Base-by-base conservation (phyloP, 2,797 vertebrate genomes). In the Gobio occitaniae region DNA sequence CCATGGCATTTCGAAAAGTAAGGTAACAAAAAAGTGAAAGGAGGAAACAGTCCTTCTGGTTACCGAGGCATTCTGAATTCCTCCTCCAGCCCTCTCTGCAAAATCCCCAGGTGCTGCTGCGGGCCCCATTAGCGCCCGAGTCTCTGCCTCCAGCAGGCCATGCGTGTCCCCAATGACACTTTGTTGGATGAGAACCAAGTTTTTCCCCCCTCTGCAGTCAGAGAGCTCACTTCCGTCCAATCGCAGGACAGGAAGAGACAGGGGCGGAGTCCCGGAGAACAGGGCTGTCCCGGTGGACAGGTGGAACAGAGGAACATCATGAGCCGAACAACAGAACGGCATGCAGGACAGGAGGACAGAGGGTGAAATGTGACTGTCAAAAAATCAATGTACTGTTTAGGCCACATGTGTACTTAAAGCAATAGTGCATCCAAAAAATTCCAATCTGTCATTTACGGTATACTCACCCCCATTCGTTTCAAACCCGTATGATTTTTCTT, bases 71-170 rank as follows among this genome's bases (percentile, higher is more conserved):
- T 86, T 90, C 87, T 88, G 84, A 48, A 83, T 89, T 88, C 86
- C 88, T 85, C 87, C 74, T 80, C 91, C 92, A 92, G 91, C 93
- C 92, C 85, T 87, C 80, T 81, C 86, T 92, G 91, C 91, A 92
- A 89, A 93, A 93, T 95, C 94, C 95, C 95, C 95, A 95, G 94
- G 94, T 95, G 95, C 93, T 92, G 92, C 92, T 90, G 93, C 91
- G 93, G 93, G 94, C 93, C 94, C 95, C 95, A 95, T 96, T 95
- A 95, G 94, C 93, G 92, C 92, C 94, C 91, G 92, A 93, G 94
- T 95, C 94, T 92, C 93, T 94, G 94, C 94, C 94, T 95, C 93
- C 93, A 95, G 95, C 95, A 95, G 94, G 93, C 95, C 94, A 95
- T 95, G 95, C 94, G 92, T 95, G 94, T 95, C 94, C 94, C 92